Percentiles rank a stretch among this genome's conserved stretches.
Conservation (phyloP, 2,888 invertebrate genomes). For the Apoda limacodes region DNA sequence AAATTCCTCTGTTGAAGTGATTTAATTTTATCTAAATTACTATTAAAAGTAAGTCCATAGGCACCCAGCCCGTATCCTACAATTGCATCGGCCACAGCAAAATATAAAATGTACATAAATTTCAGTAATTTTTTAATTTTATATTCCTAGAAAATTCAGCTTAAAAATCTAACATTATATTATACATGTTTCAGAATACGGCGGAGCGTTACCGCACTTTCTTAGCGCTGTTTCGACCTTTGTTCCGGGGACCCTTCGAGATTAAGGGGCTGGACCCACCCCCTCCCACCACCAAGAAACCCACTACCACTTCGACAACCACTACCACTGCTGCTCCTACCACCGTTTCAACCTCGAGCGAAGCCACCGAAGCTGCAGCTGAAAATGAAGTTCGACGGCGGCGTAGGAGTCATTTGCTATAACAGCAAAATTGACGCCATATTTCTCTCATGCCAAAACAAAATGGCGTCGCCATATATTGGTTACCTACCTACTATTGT, state of each 20-base stretch:
- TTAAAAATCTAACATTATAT: too few species aligned
- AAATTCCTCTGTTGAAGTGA: too few species aligned
- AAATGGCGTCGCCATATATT: not conserved
- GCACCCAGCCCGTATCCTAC: too few species aligned
- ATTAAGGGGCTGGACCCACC: constrained; percentile 77
- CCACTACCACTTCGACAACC: constrained; percentile 28
- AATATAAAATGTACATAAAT: too few species aligned
- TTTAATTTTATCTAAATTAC: too few species aligned
- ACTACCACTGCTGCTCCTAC: constrained; percentile 16
- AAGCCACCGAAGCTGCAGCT: constrained; percentile 6
- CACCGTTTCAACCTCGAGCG: constrained; percentile 19
- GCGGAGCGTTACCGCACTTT: constrained; percentile 80
- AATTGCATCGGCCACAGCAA: too few species aligned
- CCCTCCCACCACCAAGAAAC: constrained; percentile 57
- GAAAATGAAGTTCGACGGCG: constrained; percentile 43
- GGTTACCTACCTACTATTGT: not conserved
- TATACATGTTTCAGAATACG: constrained; percentile 77
- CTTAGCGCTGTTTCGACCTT: constrained; percentile 79
- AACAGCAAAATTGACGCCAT: too few species aligned
- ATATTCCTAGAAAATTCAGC: too few species aligned
- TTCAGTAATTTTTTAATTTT: too few species aligned
- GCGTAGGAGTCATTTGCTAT: constrained; percentile 8
- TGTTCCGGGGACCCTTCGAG: constrained; percentile 78
- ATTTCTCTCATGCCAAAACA: not conserved
- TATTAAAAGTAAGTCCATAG: too few species aligned